Conservation (phyloP, 2,113 vertebrate species). For the Gambusia affinis region DNA sequence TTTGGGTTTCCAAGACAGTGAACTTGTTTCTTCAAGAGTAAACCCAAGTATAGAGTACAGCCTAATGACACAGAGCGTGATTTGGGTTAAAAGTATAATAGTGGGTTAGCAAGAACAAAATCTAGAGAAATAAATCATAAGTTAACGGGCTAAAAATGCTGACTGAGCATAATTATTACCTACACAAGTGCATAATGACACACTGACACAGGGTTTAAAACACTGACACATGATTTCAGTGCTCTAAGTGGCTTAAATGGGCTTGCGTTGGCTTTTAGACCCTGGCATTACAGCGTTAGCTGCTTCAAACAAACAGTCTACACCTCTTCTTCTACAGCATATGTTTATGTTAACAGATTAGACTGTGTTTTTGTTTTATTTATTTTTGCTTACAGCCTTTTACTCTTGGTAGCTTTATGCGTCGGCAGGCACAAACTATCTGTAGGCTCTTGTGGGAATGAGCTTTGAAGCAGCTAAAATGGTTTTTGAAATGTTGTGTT, state of each 20-base stretch:
- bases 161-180: slow-evolving; percentile 44
- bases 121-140: slow-evolving; percentile 13
- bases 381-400: neutral
- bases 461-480: neutral
- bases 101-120: slow-evolving; percentile 5
- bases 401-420: neutral
- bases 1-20: neutral
- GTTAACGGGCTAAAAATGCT: slow-evolving; percentile 32
- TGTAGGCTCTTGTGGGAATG: neutral
- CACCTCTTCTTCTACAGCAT: slow-evolving; percentile 15
- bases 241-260: slow-evolving; percentile 59
- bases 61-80: slow-evolving; percentile 11
- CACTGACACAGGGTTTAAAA: slow-evolving; percentile 11
- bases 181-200: slow-evolving; percentile 35
- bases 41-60: slow-evolving; percentile 3
- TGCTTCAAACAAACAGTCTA: slow-evolving; percentile 24
- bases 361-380: neutral
- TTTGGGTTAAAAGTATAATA: slow-evolving; percentile 35
- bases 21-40: neutral
- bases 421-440: neutral
- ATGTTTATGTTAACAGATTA: slow-evolving; percentile 12
- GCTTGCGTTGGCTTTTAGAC: slow-evolving; percentile 58
- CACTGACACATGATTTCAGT: slow-evolving; percentile 21
- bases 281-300: slow-evolving; percentile 47
- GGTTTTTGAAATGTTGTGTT: neutral